These are phyloP conservation scores for Remorina albescens DNA, from an alignment of 2,797 vertebrate species.

Conservation along the genomic window DNA sequence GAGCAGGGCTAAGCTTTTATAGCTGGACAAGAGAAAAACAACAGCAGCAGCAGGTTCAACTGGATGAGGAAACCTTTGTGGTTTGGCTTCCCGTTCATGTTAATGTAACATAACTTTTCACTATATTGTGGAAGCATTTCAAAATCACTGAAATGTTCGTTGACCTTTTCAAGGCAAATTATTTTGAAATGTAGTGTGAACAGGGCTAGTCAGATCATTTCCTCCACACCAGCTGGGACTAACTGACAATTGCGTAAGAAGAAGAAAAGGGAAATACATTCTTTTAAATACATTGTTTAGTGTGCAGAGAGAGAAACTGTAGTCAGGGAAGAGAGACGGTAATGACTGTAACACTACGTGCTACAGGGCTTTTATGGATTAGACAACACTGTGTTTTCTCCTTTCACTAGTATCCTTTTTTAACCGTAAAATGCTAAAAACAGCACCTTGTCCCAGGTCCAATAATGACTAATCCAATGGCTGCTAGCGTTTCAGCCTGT, in stretches of 20 bases:
- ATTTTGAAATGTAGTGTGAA: conserved; percentile 65
- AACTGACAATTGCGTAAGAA: conserved; percentile 55
- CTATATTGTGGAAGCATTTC: conserved; percentile 30
- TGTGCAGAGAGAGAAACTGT: conserved; percentile 25
- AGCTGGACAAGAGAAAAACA: conserved; percentile 67
- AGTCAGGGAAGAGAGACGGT: conserved; percentile 42
- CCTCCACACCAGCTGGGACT: conserved; percentile 57
- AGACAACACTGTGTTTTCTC: conserved; percentile 54
- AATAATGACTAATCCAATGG: conserved; percentile 75
- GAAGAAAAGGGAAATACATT: conserved; percentile 48
- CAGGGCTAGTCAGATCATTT: conserved; percentile 56
- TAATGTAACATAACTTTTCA: conserved; percentile 54
- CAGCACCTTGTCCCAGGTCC: conserved; percentile 66
- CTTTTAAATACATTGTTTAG: no score
- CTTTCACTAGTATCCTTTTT: conserved; percentile 61
- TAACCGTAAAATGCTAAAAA: conserved; percentile 77
- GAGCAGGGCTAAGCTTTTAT: conserved; percentile 67
- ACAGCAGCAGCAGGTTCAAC: conserved; percentile 64
- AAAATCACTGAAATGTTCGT: conserved; percentile 56
- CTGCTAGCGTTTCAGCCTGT: conserved; percentile 55
- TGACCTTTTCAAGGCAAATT: conserved; percentile 75
- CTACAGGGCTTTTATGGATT: conserved; percentile 60
- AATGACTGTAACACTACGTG: conserved; percentile 44
- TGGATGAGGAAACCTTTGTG: conserved; percentile 49
- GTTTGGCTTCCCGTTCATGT: conserved; percentile 36